Conservation (phyloP, 1,140 invertebrate genomes). For the Sminthurides bifidus region DNA sequence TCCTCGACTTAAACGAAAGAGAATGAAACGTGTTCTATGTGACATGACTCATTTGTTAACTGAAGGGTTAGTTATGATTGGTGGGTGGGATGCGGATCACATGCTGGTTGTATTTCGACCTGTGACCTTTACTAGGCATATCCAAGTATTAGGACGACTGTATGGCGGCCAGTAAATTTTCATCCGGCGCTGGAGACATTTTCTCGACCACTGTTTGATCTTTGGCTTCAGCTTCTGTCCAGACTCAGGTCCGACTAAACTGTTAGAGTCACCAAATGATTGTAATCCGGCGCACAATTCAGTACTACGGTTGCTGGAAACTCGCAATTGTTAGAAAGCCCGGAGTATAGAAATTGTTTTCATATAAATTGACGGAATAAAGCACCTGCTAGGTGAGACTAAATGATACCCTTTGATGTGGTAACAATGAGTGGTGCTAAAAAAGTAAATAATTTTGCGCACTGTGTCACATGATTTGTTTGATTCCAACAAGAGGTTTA, state of each 20-base stretch:
- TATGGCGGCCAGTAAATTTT: neutral
- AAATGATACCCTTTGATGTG: too few species aligned
- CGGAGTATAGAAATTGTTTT: too few species aligned
- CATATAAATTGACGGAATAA: too few species aligned
- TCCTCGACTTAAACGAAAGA: neutral
- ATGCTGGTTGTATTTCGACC: slow-evolving; percentile 28
- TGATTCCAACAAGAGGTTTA: neutral
- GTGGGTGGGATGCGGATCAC: slow-evolving; percentile 31
- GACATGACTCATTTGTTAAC: slow-evolving; percentile 32
- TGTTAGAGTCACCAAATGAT: neutral
- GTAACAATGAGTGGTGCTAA: too few species aligned
- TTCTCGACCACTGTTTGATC: neutral
- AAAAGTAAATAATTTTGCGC: too few species aligned
- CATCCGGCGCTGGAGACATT: neutral
- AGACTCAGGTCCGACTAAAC: too few species aligned
- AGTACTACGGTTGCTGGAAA: too few species aligned
- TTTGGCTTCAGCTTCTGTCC: too few species aligned
- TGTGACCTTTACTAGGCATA: slow-evolving; percentile 19
- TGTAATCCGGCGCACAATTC: slow-evolving; percentile 3
- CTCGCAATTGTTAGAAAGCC: too few species aligned
- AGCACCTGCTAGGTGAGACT: too few species aligned
- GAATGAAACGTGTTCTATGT: slow-evolving; percentile 27
- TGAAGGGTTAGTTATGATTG: slow-evolving; percentile 24
- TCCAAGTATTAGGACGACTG: neutral
- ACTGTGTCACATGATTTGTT: neutral